A percentile compares a stretch with the other conserved stretches of the same genome.
Evolutionary conservation across 2,113 vertebrate genomes (phyloP).

Genomic region (Oceanites oceanicus): DNA sequence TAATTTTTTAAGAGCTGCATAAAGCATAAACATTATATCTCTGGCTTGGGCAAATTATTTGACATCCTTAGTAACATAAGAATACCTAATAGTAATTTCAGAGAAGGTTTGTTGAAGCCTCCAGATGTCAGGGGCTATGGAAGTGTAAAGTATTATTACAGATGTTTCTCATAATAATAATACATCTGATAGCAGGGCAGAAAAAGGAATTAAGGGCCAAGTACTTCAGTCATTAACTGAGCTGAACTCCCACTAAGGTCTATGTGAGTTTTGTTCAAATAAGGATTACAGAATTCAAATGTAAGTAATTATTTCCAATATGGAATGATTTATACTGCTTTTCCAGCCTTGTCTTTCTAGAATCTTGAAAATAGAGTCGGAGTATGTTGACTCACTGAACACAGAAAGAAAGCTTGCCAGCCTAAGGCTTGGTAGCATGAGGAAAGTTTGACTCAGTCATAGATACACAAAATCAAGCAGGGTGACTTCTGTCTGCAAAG

Average conservation of each 20-base stretch:
- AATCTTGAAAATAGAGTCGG: slow-evolving; percentile 52
- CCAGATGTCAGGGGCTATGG: slow-evolving; percentile 48
- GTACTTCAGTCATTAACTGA: slow-evolving; percentile 58
- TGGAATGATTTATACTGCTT: slow-evolving; percentile 60
- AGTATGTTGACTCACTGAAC: slow-evolving; percentile 13
- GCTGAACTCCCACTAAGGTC: slow-evolving; percentile 59
- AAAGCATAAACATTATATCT: background rate
- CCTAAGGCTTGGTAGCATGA: background rate
- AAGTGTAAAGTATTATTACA: slow-evolving; percentile 64
- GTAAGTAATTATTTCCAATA: slow-evolving; percentile 61
- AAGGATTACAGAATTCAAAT: slow-evolving; percentile 59
- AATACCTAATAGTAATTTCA: slow-evolving; percentile 31
- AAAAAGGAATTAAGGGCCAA: slow-evolving; percentile 65
- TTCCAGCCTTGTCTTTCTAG: slow-evolving; percentile 62
- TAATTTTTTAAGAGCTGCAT: slow-evolving; percentile 19
- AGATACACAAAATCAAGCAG: background rate
- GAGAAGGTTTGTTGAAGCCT: slow-evolving; percentile 33
- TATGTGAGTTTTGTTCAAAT: slow-evolving; percentile 64
- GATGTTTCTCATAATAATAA: slow-evolving; percentile 63
- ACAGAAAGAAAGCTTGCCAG: slow-evolving; percentile 14
- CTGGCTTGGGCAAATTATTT: slow-evolving; percentile 18
- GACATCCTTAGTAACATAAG: slow-evolving; percentile 10
- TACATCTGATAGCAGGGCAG: slow-evolving; percentile 60
- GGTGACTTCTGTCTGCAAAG: background rate
- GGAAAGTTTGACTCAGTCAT: slow-evolving; percentile 27